phyloP scores from a whole-genome alignment of 1,140 invertebrate species.

The Luehdorfia chinensis region DNA sequence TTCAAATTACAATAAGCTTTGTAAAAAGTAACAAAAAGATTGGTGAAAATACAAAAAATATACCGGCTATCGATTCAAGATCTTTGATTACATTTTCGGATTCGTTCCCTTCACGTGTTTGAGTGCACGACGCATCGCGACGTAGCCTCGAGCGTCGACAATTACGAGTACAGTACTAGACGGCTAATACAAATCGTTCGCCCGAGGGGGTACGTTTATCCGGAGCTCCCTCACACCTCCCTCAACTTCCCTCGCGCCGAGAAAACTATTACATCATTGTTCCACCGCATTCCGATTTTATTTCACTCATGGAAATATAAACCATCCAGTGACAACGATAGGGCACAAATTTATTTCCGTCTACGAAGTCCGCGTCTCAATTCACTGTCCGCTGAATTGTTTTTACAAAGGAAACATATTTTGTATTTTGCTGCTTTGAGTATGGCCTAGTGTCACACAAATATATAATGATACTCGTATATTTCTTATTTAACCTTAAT shows the following conservation, averaged over 20 bases:
- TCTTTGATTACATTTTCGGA: constrained; percentile 50
- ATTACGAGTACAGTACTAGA: constrained; percentile 70
- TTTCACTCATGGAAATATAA: constrained; percentile 42
- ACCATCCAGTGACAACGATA: constrained; percentile 31
- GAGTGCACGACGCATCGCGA: constrained; percentile 46
- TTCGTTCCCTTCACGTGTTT: constrained; percentile 49
- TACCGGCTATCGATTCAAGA: constrained; percentile 35
- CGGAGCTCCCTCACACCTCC: constrained; percentile 31
- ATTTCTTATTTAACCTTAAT: constrained; percentile 6
- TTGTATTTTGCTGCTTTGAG: constrained; percentile 25
- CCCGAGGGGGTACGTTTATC: constrained; percentile 67
- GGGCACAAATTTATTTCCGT: constrained; percentile 33
- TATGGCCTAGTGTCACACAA: constrained; percentile 19
- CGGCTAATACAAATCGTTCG: constrained; percentile 72
- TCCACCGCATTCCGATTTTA: constrained; percentile 42
- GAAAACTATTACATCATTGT: constrained; percentile 68
- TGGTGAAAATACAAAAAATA: too few relatives aligned
- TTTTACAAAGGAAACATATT: constrained; percentile 29
- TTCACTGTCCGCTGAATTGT: constrained; percentile 30
- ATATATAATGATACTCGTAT: constrained; percentile 14
- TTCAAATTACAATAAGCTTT: too few relatives aligned
- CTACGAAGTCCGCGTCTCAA: constrained; percentile 29
- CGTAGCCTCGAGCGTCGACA: constrained; percentile 62
- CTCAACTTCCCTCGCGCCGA: constrained; percentile 35
- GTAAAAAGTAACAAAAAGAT: too few relatives aligned